These are phyloP conservation scores for Coregonus sp. DNA, from an alignment of 2,797 vertebrate species.

Conservation along the genomic window DNA sequence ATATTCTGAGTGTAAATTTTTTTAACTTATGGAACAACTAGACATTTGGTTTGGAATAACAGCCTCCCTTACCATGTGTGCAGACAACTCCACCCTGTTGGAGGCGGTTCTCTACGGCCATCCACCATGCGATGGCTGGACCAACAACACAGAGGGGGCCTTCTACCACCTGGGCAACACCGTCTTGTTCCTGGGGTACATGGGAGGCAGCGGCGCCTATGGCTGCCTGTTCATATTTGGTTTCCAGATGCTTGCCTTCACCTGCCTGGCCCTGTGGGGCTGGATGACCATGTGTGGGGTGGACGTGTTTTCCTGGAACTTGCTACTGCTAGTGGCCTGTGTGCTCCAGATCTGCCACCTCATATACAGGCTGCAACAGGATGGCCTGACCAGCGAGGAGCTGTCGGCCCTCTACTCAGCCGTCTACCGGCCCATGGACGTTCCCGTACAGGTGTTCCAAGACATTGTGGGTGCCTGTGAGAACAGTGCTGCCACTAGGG, in stretches of 20 bases:
- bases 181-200: slow-evolving; percentile 88
- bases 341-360: slow-evolving; percentile 86
- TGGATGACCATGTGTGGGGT: slow-evolving; percentile 86
- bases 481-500: slow-evolving; percentile 80
- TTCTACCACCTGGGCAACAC: slow-evolving; percentile 90
- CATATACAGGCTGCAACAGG: slow-evolving; percentile 78
- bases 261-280: slow-evolving; percentile 87
- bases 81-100: slow-evolving; percentile 65
- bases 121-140: slow-evolving; percentile 82
- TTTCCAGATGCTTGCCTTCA: slow-evolving; percentile 81
- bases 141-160: slow-evolving; percentile 82
- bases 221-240: slow-evolving; percentile 91
- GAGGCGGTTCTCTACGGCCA: slow-evolving; percentile 70
- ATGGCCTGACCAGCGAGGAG: slow-evolving; percentile 79
- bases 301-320: slow-evolving; percentile 87
- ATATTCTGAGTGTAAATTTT: slow-evolving; percentile 11
- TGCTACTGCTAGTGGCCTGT: slow-evolving; percentile 79
- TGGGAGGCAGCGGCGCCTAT: slow-evolving; percentile 92
- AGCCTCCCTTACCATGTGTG: slow-evolving; percentile 66
- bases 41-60: neutral
- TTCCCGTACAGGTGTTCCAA: slow-evolving; percentile 87
- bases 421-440: slow-evolving; percentile 88
- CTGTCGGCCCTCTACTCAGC: slow-evolving; percentile 85
- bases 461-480: slow-evolving; percentile 86
- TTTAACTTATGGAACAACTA: neutral